phyloP scores from a whole-genome alignment of 2,797 vertebrate genomes.

The Poecilia gillii region DNA sequence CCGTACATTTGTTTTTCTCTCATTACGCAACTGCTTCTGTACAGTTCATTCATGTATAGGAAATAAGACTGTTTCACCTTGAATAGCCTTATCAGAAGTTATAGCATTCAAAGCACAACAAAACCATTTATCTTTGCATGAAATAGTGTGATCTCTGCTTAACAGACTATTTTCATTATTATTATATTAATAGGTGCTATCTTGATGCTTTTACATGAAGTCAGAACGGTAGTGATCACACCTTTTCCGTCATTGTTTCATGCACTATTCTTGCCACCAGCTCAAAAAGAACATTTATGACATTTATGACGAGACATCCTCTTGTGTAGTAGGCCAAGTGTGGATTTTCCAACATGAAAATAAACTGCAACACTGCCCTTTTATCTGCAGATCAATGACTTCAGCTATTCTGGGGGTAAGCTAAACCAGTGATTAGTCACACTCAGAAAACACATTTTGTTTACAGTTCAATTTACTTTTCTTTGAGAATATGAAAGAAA shows the following conservation, averaged over 20 bases:
- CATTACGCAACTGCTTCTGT: slow-evolving; percentile 20
- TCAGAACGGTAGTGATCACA: not conserved
- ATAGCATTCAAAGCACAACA: slow-evolving; percentile 15
- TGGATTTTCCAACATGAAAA: slow-evolving; percentile 17
- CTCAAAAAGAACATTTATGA: slow-evolving; percentile 5
- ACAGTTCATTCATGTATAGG: not conserved
- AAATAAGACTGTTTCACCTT: slow-evolving; percentile 10
- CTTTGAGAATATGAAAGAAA: not conserved
- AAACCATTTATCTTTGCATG: slow-evolving; percentile 23
- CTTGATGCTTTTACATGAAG: not conserved
- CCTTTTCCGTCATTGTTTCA: not conserved
- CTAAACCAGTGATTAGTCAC: not conserved
- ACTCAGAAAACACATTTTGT: not conserved
- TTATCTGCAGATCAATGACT: slow-evolving; percentile 1
- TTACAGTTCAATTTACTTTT: not conserved
- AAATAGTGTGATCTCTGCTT: slow-evolving; percentile 9
- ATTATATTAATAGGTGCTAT: slow-evolving; percentile 1
- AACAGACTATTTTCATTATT: slow-evolving; percentile 1
- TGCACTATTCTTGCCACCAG: slow-evolving; percentile 3
- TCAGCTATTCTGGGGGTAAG: not conserved
- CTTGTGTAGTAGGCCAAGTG: slow-evolving; percentile 16
- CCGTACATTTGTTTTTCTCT: slow-evolving; percentile 12
- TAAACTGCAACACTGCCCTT: not conserved
- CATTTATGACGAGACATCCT: not conserved
- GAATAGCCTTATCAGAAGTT: slow-evolving; percentile 4